Base-by-base conservation (phyloP, 2,113 vertebrate genomes). In the Diadophis punctatus region DNA sequence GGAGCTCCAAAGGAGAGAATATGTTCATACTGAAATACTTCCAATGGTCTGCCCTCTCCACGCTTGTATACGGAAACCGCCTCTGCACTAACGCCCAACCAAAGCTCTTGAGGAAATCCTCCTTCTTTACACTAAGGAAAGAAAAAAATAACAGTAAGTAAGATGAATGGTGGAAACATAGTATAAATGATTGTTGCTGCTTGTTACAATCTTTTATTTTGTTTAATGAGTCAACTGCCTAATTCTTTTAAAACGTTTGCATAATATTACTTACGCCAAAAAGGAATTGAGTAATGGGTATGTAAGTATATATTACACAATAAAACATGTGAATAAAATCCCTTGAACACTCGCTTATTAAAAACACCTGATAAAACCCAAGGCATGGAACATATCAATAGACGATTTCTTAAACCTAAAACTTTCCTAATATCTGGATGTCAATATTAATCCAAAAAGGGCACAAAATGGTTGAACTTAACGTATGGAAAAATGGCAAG, bases 1-100 rank as follows among this genome's bases (percentile, higher is more conserved):
- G 99, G 99, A 0, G 99, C 99, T 11, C 99, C 99, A 0, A 99
- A 99, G 5, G 99, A 99, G 20, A 99, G 98, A 94, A 99, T 99
- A 89, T 98, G 98, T 2, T 99, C 99, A 0, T 99, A 99, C 8
- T 98, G 98, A 96, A 99, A 99, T 88, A 99, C 97, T 96, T 99
- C 99, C 95, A 99, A 95, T 0, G 99, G 99, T 92, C 98, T 98
- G 0, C 98, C 98, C 95, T 99, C 99, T 1, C 99, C 99, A 1
- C 99, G 98, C 90, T 99, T 99, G 97, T 99, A 99, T 92, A 99
- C 98, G 0, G 99, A 99, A 90, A 99, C 98, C 0, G 99, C 98
- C 4, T 99, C 98, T 0, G 98, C 98, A 0, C 99, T 99, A 60
- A 99, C 98, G 0, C 99, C 99, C 94, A 99, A 51, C 99, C 99